Base-by-base conservation (phyloP, 2,113 vertebrate species). In the Mirza zaza region DNA sequence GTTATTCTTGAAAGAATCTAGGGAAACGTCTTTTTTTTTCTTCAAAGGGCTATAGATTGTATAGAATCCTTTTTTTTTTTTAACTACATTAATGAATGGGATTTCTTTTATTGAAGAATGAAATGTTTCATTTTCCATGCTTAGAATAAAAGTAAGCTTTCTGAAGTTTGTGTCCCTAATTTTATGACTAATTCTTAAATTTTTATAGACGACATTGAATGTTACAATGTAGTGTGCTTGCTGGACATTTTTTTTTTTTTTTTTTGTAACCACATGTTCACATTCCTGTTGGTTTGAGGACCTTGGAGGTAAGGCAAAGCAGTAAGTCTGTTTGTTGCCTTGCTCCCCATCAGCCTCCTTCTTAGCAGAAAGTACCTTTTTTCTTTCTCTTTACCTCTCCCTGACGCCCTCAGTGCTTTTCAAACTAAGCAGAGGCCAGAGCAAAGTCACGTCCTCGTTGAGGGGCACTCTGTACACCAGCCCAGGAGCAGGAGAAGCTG, bases 1-100 rank as follows among this genome's bases (percentile, higher is more conserved):
- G 67, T 89, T 95, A 14, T 93, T 88, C 83, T 88, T 93, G 25
- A 79, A 90, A 95, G 50, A 96, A 96, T 65, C 68, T 36, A 85
- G 45, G 21, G 52, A 89, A 96, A 90, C 2, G 1, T 88, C 9
- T 70, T 6, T 73, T 55, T 32, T 93, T 75, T 83, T 90, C 65
- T 7, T 75, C 27, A 23, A 95, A 87, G 18, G 71, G 21, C 73
- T 88, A 34, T 80, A 61, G 55, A 94, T 90, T 80, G 25, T 81
- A 87, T 63, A 91, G 91, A 87, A 91, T 75, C 91, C 52, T 85
- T 70, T 88, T 73, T 87, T 89, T 80, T 70, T 34, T 17, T 23
- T 48, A 48, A 57, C 59, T 73, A 42, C 15, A 10, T 76, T 92
- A 93, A 82, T 90, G 65, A 80, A 57, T 63, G 73, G 27, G n/a